Evolutionary conservation across 2,888 invertebrate species (phyloP).

Genomic region (Timema podura): DNA sequence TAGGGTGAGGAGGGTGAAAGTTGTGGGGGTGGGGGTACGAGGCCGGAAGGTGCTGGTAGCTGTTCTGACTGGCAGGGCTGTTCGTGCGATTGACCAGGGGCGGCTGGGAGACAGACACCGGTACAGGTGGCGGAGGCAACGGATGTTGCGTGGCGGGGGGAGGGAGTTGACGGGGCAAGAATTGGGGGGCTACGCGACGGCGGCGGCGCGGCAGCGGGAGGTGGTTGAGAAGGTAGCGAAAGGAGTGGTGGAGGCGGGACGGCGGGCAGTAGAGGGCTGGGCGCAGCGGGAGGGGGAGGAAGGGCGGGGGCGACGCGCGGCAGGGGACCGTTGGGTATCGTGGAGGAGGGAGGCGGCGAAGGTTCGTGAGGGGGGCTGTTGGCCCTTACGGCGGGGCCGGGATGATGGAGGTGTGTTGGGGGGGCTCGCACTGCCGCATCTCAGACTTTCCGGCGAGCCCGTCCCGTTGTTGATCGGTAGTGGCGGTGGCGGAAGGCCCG

Average conservation of each 20-base stretch:
- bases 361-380: slow-evolving; percentile 39
- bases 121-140: slow-evolving; percentile 15
- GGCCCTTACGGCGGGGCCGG: slow-evolving; percentile 44
- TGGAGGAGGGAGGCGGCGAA: slow-evolving; percentile 21
- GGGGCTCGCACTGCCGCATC: slow-evolving; percentile 59
- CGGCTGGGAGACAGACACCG: slow-evolving; percentile 24
- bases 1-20: slow-evolving; percentile 43
- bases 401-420: slow-evolving; percentile 45
- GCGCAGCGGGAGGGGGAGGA: slow-evolving; percentile 23
- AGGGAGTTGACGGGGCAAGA: slow-evolving; percentile 16
- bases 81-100: slow-evolving; percentile 24
- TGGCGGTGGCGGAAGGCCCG: slow-evolving; percentile 36
- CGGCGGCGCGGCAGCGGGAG: slow-evolving; percentile 46
- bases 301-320: slow-evolving; percentile 20
- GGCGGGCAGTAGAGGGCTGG: slow-evolving; percentile 20
- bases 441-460: slow-evolving; percentile 59
- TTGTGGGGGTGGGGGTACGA: slow-evolving; percentile 29
- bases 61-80: slow-evolving; percentile 34
- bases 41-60: slow-evolving; percentile 25
- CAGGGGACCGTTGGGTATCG: slow-evolving; percentile 16
- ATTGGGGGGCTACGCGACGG: slow-evolving; percentile 38
- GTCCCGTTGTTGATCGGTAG: slow-evolving; percentile 31
- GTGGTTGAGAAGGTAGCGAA: slow-evolving; percentile 39
- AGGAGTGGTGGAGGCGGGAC: slow-evolving; percentile 19
- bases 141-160: slow-evolving; percentile 19